Evolutionary conservation across 1,140 invertebrate species (phyloP).

Genomic region (Trichonephila clavipes): DNA sequence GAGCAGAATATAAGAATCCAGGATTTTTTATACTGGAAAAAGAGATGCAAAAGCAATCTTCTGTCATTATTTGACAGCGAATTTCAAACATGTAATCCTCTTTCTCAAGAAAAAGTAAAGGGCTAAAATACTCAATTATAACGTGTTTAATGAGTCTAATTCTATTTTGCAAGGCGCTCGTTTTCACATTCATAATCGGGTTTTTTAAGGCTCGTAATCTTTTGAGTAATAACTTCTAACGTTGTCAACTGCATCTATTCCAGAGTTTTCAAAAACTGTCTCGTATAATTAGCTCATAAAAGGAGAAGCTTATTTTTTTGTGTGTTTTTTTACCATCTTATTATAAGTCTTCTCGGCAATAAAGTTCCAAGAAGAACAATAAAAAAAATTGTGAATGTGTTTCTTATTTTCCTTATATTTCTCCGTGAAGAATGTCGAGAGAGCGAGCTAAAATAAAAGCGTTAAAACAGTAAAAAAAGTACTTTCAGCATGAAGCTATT

Average conservation of each 20-base stretch:
- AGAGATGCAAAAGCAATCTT: neutral
- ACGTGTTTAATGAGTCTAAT: conserved; percentile 7
- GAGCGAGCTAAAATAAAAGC: conserved; percentile 1
- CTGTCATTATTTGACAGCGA: conserved; percentile 7
- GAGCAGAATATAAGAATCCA: neutral
- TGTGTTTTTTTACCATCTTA: neutral
- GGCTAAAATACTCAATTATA: neutral
- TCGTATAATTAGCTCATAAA: conserved; percentile 30
- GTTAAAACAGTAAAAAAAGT: neutral
- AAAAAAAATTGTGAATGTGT: neutral
- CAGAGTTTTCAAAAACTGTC: neutral
- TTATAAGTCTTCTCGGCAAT: neutral
- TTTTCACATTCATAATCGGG: conserved; percentile 5
- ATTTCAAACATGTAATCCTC: conserved; percentile 29
- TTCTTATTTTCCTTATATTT: neutral
- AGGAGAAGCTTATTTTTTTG: neutral
- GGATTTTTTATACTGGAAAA: neutral
- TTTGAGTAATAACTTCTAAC: conserved; percentile 2
- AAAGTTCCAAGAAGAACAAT: neutral
- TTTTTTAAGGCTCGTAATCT: neutral
- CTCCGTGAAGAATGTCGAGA: neutral
- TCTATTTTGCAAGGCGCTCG: neutral
- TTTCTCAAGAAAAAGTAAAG: neutral
- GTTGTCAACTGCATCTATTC: neutral
- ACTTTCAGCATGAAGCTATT: neutral